Evolutionary conservation across 2,797 vertebrate species (phyloP).

Genomic region (Loriculus beryllinus): DNA sequence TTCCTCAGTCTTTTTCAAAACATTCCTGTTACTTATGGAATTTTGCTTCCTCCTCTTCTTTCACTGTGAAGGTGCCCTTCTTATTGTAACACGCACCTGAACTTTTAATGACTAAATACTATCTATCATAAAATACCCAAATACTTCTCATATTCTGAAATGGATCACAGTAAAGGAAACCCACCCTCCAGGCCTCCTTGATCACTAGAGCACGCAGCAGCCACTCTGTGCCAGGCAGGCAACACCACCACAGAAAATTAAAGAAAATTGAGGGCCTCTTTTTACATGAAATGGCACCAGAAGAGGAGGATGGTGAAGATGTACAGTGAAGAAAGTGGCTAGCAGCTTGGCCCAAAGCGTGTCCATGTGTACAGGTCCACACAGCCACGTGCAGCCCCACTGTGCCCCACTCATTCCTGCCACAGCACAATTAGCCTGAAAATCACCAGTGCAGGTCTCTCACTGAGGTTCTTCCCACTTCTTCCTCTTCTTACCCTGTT

Average conservation of each 20-base stretch:
- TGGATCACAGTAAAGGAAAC: not conserved
- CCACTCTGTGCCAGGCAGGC: fast-evolving
- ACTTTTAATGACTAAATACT: not conserved
- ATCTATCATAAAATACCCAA: not conserved
- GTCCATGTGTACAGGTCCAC: not conserved
- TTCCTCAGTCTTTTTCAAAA: not conserved
- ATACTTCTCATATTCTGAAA: not conserved
- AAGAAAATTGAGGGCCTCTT: not conserved
- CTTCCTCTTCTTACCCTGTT: not conserved
- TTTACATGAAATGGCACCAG: not conserved
- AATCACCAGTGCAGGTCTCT: not conserved
- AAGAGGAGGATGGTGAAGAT: not conserved
- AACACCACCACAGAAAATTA: not conserved
- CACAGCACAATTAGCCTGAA: fast-evolving
- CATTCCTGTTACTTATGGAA: not conserved
- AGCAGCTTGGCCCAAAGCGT: not conserved
- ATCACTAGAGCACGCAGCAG: not conserved
- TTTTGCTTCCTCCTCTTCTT: not conserved
- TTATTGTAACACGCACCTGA: not conserved
- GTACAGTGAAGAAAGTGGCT: not conserved
- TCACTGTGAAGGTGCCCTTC: not conserved
- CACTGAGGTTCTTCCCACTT: not conserved
- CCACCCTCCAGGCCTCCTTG: not conserved
- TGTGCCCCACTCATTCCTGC: not conserved
- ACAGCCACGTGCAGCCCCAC: not conserved